A percentile compares a stretch with the other conserved stretches of the same genome.
These are phyloP conservation scores for Gnatocerus cornutus DNA, from an alignment of 2,888 invertebrate species.

Conservation along the genomic window DNA sequence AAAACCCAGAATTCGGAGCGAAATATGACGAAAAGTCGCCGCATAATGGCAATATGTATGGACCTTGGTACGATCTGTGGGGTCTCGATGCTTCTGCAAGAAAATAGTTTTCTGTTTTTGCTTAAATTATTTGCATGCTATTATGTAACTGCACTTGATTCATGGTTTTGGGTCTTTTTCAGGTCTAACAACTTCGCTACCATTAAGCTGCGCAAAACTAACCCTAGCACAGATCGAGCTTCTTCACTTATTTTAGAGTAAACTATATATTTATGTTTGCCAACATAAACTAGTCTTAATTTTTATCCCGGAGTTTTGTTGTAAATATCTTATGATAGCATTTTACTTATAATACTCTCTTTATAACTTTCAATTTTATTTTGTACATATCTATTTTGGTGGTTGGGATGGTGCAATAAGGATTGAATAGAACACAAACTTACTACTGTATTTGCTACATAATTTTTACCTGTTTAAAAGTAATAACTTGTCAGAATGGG, in stretches of 20 bases:
- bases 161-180: constrained; percentile 66
- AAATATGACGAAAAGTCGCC: constrained; percentile 72
- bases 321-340: constrained; percentile 44
- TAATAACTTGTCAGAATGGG: constrained; percentile 30
- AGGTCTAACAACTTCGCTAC: constrained; percentile 92
- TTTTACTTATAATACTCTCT: constrained; percentile 39
- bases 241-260: constrained; percentile 81
- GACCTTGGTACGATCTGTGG: constrained; percentile 94
- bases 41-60: constrained; percentile 82
- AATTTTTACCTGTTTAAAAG: constrained; percentile 43
- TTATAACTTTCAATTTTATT: constrained; percentile 57
- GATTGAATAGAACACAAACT: constrained; percentile 60
- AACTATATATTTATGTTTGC: constrained; percentile 25
- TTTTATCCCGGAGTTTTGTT: constrained; percentile 36
- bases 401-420: constrained; percentile 72
- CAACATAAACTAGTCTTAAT: constrained; percentile 42
- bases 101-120: constrained; percentile 56
- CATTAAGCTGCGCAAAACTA: constrained; percentile 89
- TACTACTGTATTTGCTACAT: constrained; percentile 64
- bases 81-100: constrained; percentile 80
- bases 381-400: constrained; percentile 62
- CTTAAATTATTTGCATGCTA: constrained; percentile 35
- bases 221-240: constrained; percentile 87
- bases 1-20: constrained; percentile 67
- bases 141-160: constrained; percentile 8